Evolutionary conservation across 2,113 vertebrate species (phyloP).

Genomic region (Isichthys henryi): DNA sequence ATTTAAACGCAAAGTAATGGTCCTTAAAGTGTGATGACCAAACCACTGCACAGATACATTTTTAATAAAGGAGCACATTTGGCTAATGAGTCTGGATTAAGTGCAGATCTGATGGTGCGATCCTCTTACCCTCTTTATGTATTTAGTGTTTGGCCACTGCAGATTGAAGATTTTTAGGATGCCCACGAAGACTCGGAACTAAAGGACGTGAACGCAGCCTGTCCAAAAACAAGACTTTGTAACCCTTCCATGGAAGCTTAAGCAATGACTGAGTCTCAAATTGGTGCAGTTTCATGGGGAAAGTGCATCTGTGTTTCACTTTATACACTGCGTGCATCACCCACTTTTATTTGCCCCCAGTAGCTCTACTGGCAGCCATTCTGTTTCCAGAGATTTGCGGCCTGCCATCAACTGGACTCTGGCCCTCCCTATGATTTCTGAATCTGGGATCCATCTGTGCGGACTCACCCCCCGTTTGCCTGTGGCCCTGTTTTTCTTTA

Average conservation of each 20-base stretch:
- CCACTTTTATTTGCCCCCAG: too few relatives aligned
- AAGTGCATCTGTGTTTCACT: background rate
- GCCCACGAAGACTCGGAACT: background rate
- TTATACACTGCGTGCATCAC: background rate
- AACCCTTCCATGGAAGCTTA: background rate
- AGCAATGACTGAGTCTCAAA: background rate
- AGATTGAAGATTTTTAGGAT: background rate
- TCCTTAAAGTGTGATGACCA: background rate
- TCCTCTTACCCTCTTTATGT: background rate
- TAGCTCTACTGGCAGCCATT: background rate
- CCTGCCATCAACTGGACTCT: background rate
- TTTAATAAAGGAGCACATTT: background rate
- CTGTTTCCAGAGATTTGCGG: too few relatives aligned
- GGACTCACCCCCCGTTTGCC: background rate
- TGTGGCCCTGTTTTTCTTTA: background rate
- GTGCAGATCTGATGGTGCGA: background rate
- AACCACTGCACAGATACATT: background rate
- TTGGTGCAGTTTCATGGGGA: background rate
- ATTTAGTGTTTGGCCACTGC: background rate
- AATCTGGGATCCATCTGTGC: conserved; percentile 3
- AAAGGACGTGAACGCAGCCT: background rate
- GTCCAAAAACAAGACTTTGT: background rate
- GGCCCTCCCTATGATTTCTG: background rate
- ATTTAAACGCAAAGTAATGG: background rate
- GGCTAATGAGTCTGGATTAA: background rate